Evolutionary conservation across 2,888 invertebrate species (phyloP).

Genomic region (Galeruca laticollis): DNA sequence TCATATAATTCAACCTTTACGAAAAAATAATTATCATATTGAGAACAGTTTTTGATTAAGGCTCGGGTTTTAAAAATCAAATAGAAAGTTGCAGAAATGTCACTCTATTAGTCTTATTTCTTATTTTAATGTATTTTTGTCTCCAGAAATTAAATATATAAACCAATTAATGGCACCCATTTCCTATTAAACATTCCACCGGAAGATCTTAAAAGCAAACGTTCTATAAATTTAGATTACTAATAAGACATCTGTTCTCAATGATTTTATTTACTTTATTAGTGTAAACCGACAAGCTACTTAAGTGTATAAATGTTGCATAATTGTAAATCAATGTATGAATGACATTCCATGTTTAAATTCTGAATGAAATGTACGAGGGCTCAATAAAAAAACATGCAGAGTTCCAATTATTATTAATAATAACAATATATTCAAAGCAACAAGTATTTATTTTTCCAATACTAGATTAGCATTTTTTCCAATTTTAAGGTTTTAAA

Average conservation of each 20-base stretch:
- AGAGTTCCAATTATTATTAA: no score
- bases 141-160: constrained; percentile 7
- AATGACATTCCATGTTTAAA: not conserved
- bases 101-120: not conserved
- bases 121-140: not conserved
- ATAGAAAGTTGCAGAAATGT: not conserved
- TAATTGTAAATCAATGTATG: constrained; percentile 15
- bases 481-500: no score
- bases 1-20: no score
- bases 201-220: constrained; percentile 6
- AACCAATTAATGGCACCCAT: not conserved
- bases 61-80: not conserved
- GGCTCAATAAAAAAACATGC: not conserved
- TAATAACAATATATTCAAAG: no score
- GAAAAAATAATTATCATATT: no score
- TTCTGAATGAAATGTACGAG: not conserved
- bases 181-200: constrained; percentile 3
- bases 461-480: no score
- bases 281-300: constrained; percentile 3
- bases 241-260: constrained; percentile 14
- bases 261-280: constrained; percentile 11
- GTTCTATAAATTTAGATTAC: not conserved
- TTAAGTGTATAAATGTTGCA: constrained; percentile 13
- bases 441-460: no score
- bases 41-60: no score